A percentile compares a stretch with the other conserved stretches of the same genome.
phyloP scores from a whole-genome alignment of 2,797 vertebrate genomes.

The Alectoris magna region DNA sequence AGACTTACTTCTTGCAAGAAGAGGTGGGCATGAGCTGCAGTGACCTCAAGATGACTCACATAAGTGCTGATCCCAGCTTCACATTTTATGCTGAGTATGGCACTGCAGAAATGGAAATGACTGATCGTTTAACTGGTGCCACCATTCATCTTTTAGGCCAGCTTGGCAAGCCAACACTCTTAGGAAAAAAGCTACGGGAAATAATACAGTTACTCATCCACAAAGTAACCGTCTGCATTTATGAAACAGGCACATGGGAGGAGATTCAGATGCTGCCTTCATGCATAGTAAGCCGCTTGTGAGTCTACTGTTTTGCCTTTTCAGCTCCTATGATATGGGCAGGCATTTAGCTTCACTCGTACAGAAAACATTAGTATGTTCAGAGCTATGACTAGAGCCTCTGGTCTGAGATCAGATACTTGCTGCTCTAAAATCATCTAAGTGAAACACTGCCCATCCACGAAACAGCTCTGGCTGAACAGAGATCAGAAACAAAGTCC shows the following conservation, averaged over 20 bases:
- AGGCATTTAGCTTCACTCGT: neutral
- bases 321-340: neutral
- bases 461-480: neutral
- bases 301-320: neutral
- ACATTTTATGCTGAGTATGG: neutral
- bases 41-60: neutral
- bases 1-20: neutral
- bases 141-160: neutral
- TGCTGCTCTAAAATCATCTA: neutral
- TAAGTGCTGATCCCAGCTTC: neutral
- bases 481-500: neutral
- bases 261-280: neutral
- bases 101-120: neutral
- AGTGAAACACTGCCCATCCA: neutral
- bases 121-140: neutral
- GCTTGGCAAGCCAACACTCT: neutral
- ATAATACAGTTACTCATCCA: neutral
- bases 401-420: neutral
- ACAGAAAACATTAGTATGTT: neutral
- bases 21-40: accelerated
- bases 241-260: neutral
- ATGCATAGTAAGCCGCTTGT: neutral
- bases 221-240: neutral
- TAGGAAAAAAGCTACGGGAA: neutral
- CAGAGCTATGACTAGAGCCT: neutral